Evolutionary conservation across 2,797 vertebrate genomes (phyloP).

Genomic region (Psittacula echo): DNA sequence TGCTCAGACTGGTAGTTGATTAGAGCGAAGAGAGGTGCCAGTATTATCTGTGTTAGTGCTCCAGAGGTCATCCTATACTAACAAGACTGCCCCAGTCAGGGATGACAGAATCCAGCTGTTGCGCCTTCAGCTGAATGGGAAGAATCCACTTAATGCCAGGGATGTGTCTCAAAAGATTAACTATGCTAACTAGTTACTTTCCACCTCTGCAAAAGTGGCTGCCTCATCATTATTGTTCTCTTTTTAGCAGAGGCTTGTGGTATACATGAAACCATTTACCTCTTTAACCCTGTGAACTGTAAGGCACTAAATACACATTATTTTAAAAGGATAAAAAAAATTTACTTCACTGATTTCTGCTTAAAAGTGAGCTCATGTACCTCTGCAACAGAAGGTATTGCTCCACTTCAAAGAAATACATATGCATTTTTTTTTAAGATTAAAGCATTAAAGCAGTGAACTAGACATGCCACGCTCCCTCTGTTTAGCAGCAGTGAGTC

Average conservation of each 20-base stretch:
- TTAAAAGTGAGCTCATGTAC: not conserved
- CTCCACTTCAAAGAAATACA: not conserved
- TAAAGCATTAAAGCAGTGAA: not conserved
- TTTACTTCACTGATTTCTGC: not conserved
- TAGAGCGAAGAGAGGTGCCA: slow-evolving; percentile 89
- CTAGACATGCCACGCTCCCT: not conserved
- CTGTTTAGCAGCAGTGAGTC: not conserved
- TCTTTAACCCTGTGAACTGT: slow-evolving; percentile 77
- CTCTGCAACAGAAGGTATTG: not conserved
- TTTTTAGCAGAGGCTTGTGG: slow-evolving; percentile 32
- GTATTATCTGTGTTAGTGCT: slow-evolving; percentile 93
- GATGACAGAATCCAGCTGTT: slow-evolving; percentile 93
- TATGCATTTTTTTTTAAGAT: not conserved
- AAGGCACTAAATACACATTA: slow-evolving; percentile 21
- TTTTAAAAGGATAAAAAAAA: slow-evolving; percentile 33
- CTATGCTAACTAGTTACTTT: slow-evolving; percentile 73
- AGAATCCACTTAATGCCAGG: slow-evolving; percentile 78
- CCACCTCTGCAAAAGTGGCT: slow-evolving; percentile 72
- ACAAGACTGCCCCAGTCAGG: slow-evolving; percentile 89
- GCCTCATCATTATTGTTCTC: slow-evolving; percentile 57
- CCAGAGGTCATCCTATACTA: slow-evolving; percentile 93
- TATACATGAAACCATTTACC: slow-evolving; percentile 79
- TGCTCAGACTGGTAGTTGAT: slow-evolving; percentile 87
- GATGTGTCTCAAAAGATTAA: slow-evolving; percentile 75
- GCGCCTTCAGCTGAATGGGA: slow-evolving; percentile 61